These are phyloP conservation scores for Eidolon dupreanum DNA, from an alignment of 2,797 vertebrate genomes.

Conservation along the genomic window DNA sequence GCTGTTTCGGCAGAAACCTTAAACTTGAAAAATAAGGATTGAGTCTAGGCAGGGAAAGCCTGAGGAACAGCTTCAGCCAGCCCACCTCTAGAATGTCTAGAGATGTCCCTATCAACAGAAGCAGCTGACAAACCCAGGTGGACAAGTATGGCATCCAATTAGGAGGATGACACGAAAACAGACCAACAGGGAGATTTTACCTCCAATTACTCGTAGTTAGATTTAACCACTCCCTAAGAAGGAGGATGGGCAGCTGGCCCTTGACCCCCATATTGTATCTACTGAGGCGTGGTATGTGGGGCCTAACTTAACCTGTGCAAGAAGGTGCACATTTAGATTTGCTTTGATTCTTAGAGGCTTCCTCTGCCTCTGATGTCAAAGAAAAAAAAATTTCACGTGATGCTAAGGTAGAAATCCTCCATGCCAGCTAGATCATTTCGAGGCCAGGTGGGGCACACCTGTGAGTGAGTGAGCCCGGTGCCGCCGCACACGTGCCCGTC, in stretches of 20 bases:
- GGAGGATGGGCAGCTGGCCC: not conserved
- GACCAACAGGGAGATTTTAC: not conserved
- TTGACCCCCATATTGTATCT: not conserved
- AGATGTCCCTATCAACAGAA: not conserved
- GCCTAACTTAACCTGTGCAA: not conserved
- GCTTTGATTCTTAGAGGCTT: not conserved
- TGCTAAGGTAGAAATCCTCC: not conserved
- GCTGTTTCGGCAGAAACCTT: not conserved
- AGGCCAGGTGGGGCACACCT: not conserved
- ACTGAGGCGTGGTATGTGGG: accelerated
- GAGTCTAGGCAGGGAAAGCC: not conserved
- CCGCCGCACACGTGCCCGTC: too few relatives aligned
- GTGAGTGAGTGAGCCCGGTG: accelerated
- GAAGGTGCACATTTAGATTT: not conserved
- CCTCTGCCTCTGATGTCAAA: not conserved
- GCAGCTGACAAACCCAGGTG: not conserved
- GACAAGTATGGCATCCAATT: not conserved
- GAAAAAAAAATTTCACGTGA: not conserved
- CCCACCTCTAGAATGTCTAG: not conserved
- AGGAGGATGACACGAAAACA: not conserved
- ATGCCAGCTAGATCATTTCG: not conserved
- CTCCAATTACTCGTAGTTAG: not conserved
- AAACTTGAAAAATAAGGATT: not conserved
- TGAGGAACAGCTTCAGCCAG: not conserved
- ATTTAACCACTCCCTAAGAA: not conserved